A percentile compares a stretch with the other conserved stretches of the same genome.
phyloP scores from a whole-genome alignment of 2,797 vertebrate species.

The Coregonus suidteri region DNA sequence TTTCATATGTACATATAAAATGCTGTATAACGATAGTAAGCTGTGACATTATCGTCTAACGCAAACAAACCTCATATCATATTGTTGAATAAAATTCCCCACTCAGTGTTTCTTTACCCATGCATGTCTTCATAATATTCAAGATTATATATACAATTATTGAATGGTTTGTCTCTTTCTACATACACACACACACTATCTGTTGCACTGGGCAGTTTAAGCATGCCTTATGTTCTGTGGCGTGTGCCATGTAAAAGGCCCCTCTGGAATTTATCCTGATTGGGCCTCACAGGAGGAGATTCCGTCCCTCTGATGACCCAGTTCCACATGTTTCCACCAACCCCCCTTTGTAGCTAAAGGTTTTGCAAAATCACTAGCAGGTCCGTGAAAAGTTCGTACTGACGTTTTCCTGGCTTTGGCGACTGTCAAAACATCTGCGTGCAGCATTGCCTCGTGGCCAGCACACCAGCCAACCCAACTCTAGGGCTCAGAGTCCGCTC shows the following conservation, averaged over 20 bases:
- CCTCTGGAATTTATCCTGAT: slow-evolving; percentile 77
- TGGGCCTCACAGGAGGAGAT: slow-evolving; percentile 77
- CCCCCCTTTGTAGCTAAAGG: slow-evolving; percentile 52
- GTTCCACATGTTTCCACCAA: slow-evolving; percentile 56
- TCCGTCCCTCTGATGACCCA: slow-evolving; percentile 73
- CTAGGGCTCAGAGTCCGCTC: not conserved
- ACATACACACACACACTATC: not conserved
- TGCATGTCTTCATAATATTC: not conserved
- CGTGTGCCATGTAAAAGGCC: slow-evolving; percentile 55
- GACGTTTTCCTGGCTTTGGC: slow-evolving; percentile 64
- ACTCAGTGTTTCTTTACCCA: not conserved
- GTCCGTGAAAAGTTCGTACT: slow-evolving; percentile 59
- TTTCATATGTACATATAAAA: not conserved
- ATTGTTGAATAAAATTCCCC: not conserved
- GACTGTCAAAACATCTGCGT: slow-evolving; percentile 69
- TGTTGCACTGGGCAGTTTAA: slow-evolving; percentile 14
- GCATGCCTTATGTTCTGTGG: slow-evolving; percentile 49
- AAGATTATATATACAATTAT: not conserved
- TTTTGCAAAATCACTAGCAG: slow-evolving; percentile 62
- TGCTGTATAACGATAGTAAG: not conserved
- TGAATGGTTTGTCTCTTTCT: not conserved
- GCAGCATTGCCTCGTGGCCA: not conserved
- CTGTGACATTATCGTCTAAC: not conserved
- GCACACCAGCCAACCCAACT: not conserved
- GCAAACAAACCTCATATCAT: not conserved